phyloP scores from a whole-genome alignment of 92 coral and sea anemone species.

The Epizoanthus stellaris region DNA sequence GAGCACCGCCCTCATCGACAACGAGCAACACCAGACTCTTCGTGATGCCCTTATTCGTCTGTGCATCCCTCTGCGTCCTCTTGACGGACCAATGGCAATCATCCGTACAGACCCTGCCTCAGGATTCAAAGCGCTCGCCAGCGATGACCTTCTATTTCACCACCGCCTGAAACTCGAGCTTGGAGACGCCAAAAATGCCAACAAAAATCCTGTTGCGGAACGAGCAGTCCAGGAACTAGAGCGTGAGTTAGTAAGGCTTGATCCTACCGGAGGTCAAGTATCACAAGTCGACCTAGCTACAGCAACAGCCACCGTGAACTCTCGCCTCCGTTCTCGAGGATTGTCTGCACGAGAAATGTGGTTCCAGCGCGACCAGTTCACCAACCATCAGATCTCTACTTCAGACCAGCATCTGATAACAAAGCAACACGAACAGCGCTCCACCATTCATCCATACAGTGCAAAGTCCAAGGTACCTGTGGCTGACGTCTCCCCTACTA shows the following conservation, averaged over 20 bases:
- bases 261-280: constrained; percentile 14
- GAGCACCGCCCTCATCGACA: constrained; percentile 19
- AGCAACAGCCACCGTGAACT: constrained; percentile 24
- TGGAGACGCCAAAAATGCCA: constrained; percentile 46
- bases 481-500: constrained; percentile 11
- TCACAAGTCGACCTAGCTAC: constrained; percentile 21
- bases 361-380: constrained; percentile 19
- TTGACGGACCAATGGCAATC: constrained; percentile 16
- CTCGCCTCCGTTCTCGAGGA: not conserved
- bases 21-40: constrained; percentile 15
- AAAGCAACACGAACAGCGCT: constrained; percentile 35
- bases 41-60: not conserved
- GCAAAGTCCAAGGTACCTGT: constrained; percentile 28
- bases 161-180: constrained; percentile 35
- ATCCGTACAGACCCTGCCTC: constrained; percentile 74
- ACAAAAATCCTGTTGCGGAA: constrained; percentile 73
- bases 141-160: constrained; percentile 53
- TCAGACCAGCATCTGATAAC: constrained; percentile 12
- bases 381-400: constrained; percentile 19
- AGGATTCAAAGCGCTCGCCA: constrained; percentile 57
- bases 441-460: constrained; percentile 23
- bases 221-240: constrained; percentile 39
- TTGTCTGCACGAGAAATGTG: not conserved
- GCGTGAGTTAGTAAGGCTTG: constrained; percentile 11
- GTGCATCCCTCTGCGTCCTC: constrained; percentile 30